Evolutionary conservation across 2,797 vertebrate species (phyloP).

Genomic region (Chelon labrosus): DNA sequence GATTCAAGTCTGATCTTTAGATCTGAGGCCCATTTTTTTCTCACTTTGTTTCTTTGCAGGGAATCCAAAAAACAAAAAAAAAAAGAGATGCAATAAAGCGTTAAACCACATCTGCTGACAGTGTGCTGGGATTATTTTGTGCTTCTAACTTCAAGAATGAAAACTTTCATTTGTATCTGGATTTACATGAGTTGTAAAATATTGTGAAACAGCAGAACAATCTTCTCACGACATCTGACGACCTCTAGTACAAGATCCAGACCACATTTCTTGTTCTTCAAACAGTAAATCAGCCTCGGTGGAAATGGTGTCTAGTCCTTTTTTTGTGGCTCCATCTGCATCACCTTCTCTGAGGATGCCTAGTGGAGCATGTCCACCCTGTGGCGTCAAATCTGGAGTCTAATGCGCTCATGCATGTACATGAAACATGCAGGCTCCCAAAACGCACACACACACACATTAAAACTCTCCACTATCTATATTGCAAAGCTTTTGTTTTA

Average conservation of each 20-base stretch:
- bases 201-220: too few relatives aligned
- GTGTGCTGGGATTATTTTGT: slow-evolving; percentile 5
- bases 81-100: too few relatives aligned
- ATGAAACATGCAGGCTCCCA: slow-evolving; percentile 21
- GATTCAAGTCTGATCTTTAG: slow-evolving; percentile 19
- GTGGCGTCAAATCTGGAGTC: slow-evolving; percentile 68
- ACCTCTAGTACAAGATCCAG: not conserved
- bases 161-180: too few relatives aligned
- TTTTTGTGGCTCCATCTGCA: slow-evolving; percentile 49
- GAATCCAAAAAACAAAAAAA: slow-evolving; percentile 1
- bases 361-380: slow-evolving; percentile 68
- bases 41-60: not conserved
- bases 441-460: slow-evolving; percentile 6
- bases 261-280: not conserved
- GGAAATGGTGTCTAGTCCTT: slow-evolving; percentile 13
- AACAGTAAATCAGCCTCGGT: not conserved
- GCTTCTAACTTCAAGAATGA: not conserved
- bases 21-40: not conserved
- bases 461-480: not conserved
- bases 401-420: slow-evolving; percentile 51
- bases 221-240: not conserved
- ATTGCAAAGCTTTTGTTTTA: not conserved
- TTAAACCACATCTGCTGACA: not conserved
- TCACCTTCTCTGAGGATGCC: slow-evolving; percentile 50
- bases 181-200: too few relatives aligned